Base-by-base conservation (phyloP, 2,797 vertebrate species). In the Urosaurus nigricauda region DNA sequence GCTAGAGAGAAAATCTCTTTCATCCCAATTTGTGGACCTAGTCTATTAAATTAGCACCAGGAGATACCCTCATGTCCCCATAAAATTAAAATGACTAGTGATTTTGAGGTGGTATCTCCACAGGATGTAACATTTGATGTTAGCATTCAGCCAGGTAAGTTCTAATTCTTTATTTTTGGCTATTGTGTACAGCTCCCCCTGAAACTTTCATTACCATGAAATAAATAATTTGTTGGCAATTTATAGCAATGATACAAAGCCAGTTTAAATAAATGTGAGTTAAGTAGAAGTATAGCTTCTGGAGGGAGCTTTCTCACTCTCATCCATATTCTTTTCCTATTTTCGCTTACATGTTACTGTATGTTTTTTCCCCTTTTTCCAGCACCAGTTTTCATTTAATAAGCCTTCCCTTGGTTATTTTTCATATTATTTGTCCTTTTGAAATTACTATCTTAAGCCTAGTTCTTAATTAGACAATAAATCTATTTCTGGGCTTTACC, bases 1-100 rank as follows among this genome's bases (percentile, higher is more conserved):
- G 73, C 78, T 14, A 0, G 0, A 21, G 24, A 7, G 0, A 0
- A n/a, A 0, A 13, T 0, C 0, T 13, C 19, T 21, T 88, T 24
- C 51, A 1, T 9, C n/a, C 53, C 47, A 29, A 37, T 71, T n/a
- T 58, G 24, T 40, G 0, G 32, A 60, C 51, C 60, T 90, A n/a
- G n/a, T 3, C 79, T 9, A 6, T 8, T 0, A 8, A 37, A n/a
- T 82, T 7, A 29, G 91, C 82, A 47, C 81, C 75, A 16, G 1
- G 40, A 83, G 1, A 9, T 56, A 7, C 0, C 40, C 5, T 75
- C 65, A 63, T 14, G 32, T 68, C 47, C 35, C 35, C 84, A 68
- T 37, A 74, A 85, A 47, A 68, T 0, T 1, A 63, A 78, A 3
- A 78, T n/a, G 43, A 12, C 8, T 1, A 0, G 8, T 2, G 0